Evolutionary conservation across 2,113 vertebrate genomes (phyloP).

Genomic region (Dicentrarchus labrax): DNA sequence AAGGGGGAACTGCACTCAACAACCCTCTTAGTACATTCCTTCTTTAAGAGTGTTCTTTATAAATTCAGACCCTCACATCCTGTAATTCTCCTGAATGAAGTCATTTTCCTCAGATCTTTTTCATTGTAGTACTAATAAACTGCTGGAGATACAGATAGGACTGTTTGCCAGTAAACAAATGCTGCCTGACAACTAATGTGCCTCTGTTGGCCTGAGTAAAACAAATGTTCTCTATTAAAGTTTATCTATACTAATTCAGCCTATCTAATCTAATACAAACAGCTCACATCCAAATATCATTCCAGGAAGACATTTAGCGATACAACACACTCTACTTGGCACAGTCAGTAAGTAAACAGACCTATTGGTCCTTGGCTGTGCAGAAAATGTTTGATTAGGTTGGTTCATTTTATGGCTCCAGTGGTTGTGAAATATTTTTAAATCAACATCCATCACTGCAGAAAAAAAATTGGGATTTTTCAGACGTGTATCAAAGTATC

Average conservation of each 20-base stretch:
- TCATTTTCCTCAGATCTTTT: not conserved
- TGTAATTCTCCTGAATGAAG: slow-evolving; percentile 20
- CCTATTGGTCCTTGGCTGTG: slow-evolving; percentile 18
- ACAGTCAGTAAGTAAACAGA: slow-evolving; percentile 42
- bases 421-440: slow-evolving; percentile 20
- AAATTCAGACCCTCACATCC: not conserved
- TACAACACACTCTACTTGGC: slow-evolving; percentile 2
- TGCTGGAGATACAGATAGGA: not conserved
- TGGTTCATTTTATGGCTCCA: slow-evolving; percentile 24
- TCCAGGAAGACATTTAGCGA: slow-evolving; percentile 47
- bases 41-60: not conserved
- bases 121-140: not conserved
- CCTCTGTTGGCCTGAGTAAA: slow-evolving; percentile 48
- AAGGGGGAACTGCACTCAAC: not conserved
- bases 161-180: slow-evolving; percentile 39
- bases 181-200: slow-evolving; percentile 32
- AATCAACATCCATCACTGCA: slow-evolving; percentile 19
- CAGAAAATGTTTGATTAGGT: slow-evolving; percentile 25
- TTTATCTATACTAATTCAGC: slow-evolving; percentile 34
- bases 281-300: slow-evolving; percentile 40
- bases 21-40: not conserved
- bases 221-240: slow-evolving; percentile 56
- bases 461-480: not conserved
- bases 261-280: slow-evolving; percentile 63
- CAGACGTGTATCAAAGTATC: not conserved